These are phyloP conservation scores for Callospermophilus lateralis DNA, from an alignment of 2,113 vertebrate genomes.

Conservation along the genomic window DNA sequence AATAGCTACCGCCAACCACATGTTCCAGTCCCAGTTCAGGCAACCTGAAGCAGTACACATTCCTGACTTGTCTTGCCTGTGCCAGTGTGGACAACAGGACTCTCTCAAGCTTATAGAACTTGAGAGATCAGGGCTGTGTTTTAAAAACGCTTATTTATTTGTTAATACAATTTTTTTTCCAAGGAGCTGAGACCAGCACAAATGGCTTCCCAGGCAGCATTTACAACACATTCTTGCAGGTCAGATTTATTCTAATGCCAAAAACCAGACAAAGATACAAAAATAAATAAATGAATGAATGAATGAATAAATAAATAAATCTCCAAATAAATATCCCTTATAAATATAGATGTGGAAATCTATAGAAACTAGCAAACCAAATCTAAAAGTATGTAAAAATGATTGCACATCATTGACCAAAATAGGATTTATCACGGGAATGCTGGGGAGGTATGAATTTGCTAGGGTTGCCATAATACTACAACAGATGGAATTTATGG, in stretches of 20 bases:
- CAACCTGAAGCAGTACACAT: neutral
- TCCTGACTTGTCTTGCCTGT: neutral
- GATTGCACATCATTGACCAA: neutral
- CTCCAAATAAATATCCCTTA: neutral
- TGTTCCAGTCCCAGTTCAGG: rapidly evolving
- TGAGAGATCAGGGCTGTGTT: neutral
- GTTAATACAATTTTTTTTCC: too few species aligned
- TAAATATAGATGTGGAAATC: neutral
- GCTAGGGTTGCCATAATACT: neutral
- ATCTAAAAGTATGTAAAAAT: neutral
- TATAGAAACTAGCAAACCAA: neutral
- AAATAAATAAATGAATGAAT: neutral
- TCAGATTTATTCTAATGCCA: neutral
- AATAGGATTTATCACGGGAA: neutral
- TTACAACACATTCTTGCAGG: too few species aligned
- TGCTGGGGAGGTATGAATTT: neutral
- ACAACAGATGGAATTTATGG: neutral
- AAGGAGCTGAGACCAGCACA: neutral
- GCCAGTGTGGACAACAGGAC: neutral
- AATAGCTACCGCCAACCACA: neutral
- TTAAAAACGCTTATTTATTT: neutral
- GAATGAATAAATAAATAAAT: neutral
- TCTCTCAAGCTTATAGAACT: neutral
- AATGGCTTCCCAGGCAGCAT: neutral
- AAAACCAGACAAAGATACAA: neutral